phyloP scores from a whole-genome alignment of 2,888 invertebrate species.

The Athetis lepigone region DNA sequence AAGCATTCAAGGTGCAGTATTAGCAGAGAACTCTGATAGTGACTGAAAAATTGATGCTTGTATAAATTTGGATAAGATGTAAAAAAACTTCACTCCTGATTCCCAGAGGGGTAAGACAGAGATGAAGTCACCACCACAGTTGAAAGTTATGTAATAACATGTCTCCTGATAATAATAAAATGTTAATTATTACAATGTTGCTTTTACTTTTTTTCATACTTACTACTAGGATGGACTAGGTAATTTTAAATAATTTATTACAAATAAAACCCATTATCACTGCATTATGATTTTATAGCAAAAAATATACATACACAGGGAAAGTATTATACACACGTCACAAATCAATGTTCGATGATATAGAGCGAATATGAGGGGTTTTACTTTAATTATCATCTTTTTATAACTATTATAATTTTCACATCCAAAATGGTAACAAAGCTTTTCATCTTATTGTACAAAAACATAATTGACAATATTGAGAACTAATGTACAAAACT shows the following conservation, averaged over 20 bases:
- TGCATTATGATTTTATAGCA: constrained; percentile 90
- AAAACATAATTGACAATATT: constrained; percentile 60
- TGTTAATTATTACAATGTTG: constrained; percentile 32
- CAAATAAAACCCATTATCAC: constrained; percentile 85
- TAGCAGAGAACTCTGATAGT: constrained; percentile 94
- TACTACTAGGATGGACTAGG: not conserved
- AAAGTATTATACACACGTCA: constrained; percentile 87
- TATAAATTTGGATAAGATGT: constrained; percentile 7
- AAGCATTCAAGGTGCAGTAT: constrained; percentile 90
- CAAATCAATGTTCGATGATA: constrained; percentile 82
- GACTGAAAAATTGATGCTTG: constrained; percentile 72
- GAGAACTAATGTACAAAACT: constrained; percentile 53
- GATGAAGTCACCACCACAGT: not conserved
- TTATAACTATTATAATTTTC: constrained; percentile 63
- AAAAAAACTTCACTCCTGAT: not conserved
- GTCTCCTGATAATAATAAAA: constrained; percentile 33
- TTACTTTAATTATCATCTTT: constrained; percentile 59
- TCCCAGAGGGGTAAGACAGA: not conserved
- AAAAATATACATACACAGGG: constrained; percentile 89
- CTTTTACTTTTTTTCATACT: constrained; percentile 4
- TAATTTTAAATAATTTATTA: constrained; percentile 27
- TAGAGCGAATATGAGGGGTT: constrained; percentile 70
- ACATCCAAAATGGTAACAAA: constrained; percentile 65
- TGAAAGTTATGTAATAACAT: not conserved
- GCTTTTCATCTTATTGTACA: constrained; percentile 53